Evolutionary conservation across 2,797 vertebrate species (phyloP), one percentile per base, ranked within the genome.

Genomic region (Phyllotis vaccarum): DNA sequence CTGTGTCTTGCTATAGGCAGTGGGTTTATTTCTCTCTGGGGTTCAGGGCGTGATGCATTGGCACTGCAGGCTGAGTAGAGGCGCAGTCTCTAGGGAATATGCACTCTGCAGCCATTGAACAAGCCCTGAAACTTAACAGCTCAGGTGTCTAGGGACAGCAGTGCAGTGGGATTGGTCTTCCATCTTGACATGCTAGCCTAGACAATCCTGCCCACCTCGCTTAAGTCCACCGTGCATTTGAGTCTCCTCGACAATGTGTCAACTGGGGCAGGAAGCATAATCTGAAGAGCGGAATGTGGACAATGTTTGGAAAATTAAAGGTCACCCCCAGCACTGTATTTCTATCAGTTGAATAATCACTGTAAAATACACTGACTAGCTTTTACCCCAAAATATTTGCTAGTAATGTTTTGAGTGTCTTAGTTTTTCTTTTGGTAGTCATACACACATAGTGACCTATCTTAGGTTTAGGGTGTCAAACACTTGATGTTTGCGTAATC

Each of bases 291-390:
- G 49, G 21, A 76, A 78, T 76, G 40, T 27, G 37, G 16, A 22
- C 72, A 40, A 62, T 27, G 12, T 16, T 91, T 95, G 22, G 79
- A 72, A 88, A 92, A 76, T 70, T 79, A 29, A 74, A 93, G 21
- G 31, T 86, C 29, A 14, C 58, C 76, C 94, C 93, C 86, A 96
- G 82, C 95, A 74, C 72, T 91, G 78, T 94, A 80, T 93, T 95
- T 88, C 91, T 74, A 16, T 89, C 78, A 46, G 89, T 95, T 90
- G 40, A 76, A 92, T 94, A 94, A 83, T 0, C 27, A n/a, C 12
- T 64, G 11, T 64, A 86, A 89, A 76, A 11, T 72, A 81, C 5
- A 52, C 58, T 74, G 40, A 64, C 9, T 83, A 83, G 80, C 43
- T 5, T 19, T 80, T 70, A 52, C 19, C 19, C 43, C 14, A 58